phyloP scores from a whole-genome alignment of 2,113 vertebrate species.

The Larimichthys crocea region DNA sequence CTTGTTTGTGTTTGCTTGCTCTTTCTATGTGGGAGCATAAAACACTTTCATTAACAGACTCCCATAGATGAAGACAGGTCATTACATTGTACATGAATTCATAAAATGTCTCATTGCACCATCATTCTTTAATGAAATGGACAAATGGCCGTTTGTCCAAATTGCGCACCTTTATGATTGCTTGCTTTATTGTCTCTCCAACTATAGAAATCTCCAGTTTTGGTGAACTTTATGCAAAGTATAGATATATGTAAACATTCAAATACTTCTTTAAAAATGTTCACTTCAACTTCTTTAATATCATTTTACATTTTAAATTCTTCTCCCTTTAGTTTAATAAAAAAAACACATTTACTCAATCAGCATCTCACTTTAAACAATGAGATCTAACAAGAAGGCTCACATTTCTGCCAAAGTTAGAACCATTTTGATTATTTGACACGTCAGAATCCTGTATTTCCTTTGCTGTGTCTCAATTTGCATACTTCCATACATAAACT shows the following conservation, averaged over 20 bases:
- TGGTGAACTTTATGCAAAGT: constrained; percentile 17
- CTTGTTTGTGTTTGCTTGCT: constrained; percentile 29
- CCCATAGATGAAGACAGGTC: not conserved
- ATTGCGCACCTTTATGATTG: constrained; percentile 37
- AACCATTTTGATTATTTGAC: not conserved
- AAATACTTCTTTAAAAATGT: constrained; percentile 62
- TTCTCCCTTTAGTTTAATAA: not conserved
- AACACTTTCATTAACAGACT: constrained; percentile 24
- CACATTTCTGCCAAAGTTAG: not conserved
- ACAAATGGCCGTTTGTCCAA: constrained; percentile 24
- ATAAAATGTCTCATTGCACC: constrained; percentile 18
- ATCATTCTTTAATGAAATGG: constrained; percentile 20
- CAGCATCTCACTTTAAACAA: not conserved
- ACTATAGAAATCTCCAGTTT: constrained; percentile 14
- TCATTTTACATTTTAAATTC: constrained; percentile 8
- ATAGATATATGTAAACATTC: constrained; percentile 52
- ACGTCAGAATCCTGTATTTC: not conserved
- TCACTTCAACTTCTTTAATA: constrained; percentile 4
- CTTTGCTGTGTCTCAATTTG: no score
- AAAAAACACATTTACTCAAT: not conserved
- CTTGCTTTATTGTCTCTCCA: constrained; percentile 3
- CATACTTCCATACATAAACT: no score
- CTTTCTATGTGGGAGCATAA: constrained; percentile 22
- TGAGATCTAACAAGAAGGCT: not conserved
- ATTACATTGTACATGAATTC: not conserved